Evolutionary conservation across 1,140 invertebrate species (phyloP), one percentile per base, ranked within the genome.

Genomic region (Ephestia elutella): DNA sequence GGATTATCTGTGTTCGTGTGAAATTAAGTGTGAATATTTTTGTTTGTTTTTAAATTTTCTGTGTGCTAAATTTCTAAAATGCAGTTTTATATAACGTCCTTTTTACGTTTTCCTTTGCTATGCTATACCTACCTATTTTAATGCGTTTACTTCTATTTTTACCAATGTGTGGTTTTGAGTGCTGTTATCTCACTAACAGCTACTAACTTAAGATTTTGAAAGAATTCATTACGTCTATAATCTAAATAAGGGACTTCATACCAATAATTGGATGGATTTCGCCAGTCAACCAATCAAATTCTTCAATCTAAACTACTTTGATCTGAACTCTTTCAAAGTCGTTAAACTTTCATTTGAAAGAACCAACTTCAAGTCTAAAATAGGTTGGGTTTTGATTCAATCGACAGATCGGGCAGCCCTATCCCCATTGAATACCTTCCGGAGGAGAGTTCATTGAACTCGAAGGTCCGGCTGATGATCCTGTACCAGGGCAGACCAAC

Each of bases 351-450:
- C n/a, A 44, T 56, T 51, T 54, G 11, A 51, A 69, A 72, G 59
- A 63, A 63, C 51, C 57, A 58, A 60, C 60, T 74, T 74, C 71
- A 86, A 79, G 67, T 85, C 82, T 90, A 84, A 89, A 60, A 71
- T 71, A 90, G 89, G 59, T 75, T 83, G 67, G 84, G 68, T n/a
- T 80, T 78, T 66, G 63, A 82, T 74, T 70, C 78, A 65, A 65
- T 89, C 63, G 91, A 89, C 80, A 95, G 95, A 77, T 95, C 95
- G 25, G 95, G 96, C 67, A 95, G 95, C 70, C 96, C 96, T 1
- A 96, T 96, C 65, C 96, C 96, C 7, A 97, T 97, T 51, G 96
- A 97, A 76, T 96, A 96, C 76, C 82, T 97, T 2, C 96, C 96
- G 25, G 95, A 96, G 1, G 96, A 97, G 79, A 97, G 97, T 73